phyloP scores from a whole-genome alignment of 2,113 vertebrate species.

The Oenanthe oenanthe region DNA sequence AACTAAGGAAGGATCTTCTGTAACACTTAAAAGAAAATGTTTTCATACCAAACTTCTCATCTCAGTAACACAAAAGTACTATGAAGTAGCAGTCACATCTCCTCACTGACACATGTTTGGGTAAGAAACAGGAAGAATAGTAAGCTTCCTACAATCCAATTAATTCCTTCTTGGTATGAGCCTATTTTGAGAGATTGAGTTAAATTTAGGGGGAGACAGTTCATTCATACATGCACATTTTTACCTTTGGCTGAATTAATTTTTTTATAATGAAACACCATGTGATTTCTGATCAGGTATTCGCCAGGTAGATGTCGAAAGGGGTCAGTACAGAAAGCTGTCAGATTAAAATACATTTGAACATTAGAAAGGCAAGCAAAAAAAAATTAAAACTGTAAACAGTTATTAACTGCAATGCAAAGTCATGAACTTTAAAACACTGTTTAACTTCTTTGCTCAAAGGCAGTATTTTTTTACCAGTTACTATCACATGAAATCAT shows the following conservation, averaged over 20 bases:
- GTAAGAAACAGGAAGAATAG: background rate
- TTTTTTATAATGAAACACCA: conserved; percentile 94
- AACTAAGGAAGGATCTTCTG: background rate
- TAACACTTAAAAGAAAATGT: background rate
- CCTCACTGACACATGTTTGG: background rate
- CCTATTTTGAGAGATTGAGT: background rate
- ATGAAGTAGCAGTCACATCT: background rate
- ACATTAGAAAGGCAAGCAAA: conserved; percentile 10
- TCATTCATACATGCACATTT: conserved; percentile 21
- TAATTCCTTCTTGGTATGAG: background rate
- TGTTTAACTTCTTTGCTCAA: background rate
- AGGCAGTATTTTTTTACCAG: background rate
- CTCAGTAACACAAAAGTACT: background rate
- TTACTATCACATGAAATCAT: background rate
- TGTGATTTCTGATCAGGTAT: conserved; percentile 88
- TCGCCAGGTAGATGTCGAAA: conserved; percentile 80
- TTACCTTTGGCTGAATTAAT: conserved; percentile 95
- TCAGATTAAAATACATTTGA: conserved; percentile 68
- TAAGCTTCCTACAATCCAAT: background rate
- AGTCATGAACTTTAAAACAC: background rate
- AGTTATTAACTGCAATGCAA: conserved; percentile 1
- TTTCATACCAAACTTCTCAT: background rate
- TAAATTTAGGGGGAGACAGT: background rate
- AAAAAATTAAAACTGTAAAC: background rate
- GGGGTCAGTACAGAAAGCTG: conserved; percentile 83